Percentiles rank a stretch among this genome's conserved stretches.
phyloP scores from a whole-genome alignment of 2,113 vertebrate species.

The Sialia sialis region DNA sequence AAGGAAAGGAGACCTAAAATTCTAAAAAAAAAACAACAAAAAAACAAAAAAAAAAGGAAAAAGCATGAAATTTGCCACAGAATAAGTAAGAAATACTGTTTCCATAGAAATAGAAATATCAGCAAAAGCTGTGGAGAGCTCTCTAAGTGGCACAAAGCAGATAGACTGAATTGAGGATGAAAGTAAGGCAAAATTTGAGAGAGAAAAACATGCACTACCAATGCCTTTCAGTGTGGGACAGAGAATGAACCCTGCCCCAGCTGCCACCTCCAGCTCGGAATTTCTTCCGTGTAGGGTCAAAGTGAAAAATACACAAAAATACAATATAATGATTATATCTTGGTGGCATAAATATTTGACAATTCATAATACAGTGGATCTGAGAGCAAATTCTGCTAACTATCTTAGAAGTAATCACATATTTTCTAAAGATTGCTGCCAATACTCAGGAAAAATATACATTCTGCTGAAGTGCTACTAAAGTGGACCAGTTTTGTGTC shows the following conservation, averaged over 20 bases:
- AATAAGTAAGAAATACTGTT: background rate
- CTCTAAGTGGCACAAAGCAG: background rate
- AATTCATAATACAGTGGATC: background rate
- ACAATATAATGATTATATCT: background rate
- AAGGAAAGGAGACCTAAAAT: background rate
- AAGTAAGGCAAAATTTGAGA: background rate
- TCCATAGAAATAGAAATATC: background rate
- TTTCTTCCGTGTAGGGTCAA: background rate
- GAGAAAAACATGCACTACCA: background rate
- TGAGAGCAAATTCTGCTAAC: background rate
- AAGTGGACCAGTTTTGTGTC: background rate
- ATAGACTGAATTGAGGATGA: background rate
- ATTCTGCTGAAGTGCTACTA: background rate
- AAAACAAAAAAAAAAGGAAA: background rate
- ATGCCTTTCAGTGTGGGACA: background rate
- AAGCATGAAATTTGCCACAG: background rate
- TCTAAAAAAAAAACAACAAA: too few relatives aligned
- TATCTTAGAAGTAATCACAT: background rate
- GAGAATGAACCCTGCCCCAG: background rate
- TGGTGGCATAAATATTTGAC: background rate
- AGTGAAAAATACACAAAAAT: background rate
- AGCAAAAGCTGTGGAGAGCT: background rate
- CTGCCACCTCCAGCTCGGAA: background rate
- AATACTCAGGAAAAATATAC: background rate
- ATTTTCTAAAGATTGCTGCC: background rate